A percentile compares a stretch with the other conserved stretches of the same genome.
Conservation (phyloP, 2,888 invertebrate species). For the Cybosia mesomella region DNA sequence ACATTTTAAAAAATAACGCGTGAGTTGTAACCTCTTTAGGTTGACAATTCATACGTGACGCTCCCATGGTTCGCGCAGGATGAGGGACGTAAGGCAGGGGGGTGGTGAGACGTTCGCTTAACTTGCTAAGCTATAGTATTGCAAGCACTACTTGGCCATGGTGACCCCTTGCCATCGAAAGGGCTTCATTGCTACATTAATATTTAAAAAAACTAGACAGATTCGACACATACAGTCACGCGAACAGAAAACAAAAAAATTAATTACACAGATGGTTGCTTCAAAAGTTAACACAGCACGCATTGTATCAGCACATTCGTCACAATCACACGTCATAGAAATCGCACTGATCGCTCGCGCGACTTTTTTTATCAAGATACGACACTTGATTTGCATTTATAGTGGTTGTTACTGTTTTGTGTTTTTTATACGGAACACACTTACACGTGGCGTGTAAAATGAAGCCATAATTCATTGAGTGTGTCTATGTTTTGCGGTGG, state of each 20-base stretch:
- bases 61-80: no score
- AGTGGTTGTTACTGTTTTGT: constrained; percentile 37
- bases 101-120: no score
- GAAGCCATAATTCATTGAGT: constrained; percentile 35
- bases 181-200: no score
- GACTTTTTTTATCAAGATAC: constrained; percentile 48
- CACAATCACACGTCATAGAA: constrained; percentile 20
- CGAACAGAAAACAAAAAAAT: background rate
- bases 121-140: no score
- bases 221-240: background rate
- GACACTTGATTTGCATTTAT: constrained; percentile 42
- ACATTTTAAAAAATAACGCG: no score
- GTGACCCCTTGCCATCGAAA: no score
- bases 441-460: constrained; percentile 43
- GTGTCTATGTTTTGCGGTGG: constrained; percentile 18
- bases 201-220: background rate
- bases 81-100: no score
- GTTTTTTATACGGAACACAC: constrained; percentile 37
- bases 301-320: constrained; percentile 10
- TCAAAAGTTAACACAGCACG: background rate
- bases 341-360: constrained; percentile 25
- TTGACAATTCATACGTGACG: no score
- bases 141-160: no score
- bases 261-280: background rate
- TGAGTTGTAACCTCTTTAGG: no score